Percentiles rank a stretch among this genome's conserved stretches.
phyloP scores from a whole-genome alignment of 2,888 invertebrate species.

The Callimorpha dominula region DNA sequence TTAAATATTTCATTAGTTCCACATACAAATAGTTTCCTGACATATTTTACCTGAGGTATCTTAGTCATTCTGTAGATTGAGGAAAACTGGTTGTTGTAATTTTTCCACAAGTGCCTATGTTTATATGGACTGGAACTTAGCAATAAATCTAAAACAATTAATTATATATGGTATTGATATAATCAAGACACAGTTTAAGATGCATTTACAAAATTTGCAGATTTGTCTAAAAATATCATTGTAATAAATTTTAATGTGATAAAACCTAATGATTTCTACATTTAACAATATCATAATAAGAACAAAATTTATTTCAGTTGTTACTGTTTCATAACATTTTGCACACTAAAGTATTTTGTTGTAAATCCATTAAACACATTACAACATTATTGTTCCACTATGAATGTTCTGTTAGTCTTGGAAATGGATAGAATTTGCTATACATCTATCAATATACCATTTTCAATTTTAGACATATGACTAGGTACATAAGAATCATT shows the following conservation, averaged over 20 bases:
- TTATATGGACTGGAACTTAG: background rate
- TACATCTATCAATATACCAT: background rate
- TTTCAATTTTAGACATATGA: background rate
- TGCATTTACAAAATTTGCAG: background rate
- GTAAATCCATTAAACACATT: background rate
- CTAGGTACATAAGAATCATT: background rate
- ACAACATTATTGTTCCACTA: background rate
- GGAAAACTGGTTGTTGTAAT: slow-evolving; percentile 1
- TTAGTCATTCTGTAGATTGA: background rate
- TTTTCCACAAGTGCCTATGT: background rate
- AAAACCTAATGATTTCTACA: background rate
- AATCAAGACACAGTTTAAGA: background rate
- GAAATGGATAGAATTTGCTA: background rate
- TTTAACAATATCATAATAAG: background rate
- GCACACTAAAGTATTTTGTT: background rate
- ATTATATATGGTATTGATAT: background rate
- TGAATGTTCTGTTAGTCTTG: background rate
- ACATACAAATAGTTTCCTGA: background rate
- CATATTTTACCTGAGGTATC: background rate
- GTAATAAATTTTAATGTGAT: background rate
- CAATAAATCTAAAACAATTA: background rate
- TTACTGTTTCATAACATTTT: background rate
- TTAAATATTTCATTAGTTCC: slow-evolving; percentile 43
- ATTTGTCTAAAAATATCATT: background rate
- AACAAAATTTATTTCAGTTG: background rate